Conservation (phyloP, 2,113 vertebrate species). For the Azemiops feae region DNA sequence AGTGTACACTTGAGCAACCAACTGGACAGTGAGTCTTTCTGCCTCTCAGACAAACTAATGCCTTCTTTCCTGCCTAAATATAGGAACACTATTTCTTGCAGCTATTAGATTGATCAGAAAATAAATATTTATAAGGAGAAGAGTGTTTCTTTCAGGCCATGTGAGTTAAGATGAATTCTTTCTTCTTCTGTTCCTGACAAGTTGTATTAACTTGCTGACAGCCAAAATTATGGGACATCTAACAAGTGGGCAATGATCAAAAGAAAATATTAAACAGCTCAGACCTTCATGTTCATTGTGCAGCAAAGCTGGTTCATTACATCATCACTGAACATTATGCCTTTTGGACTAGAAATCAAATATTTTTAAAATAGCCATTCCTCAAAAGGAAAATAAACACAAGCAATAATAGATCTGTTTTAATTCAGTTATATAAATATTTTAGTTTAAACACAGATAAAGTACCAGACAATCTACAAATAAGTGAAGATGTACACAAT, state of each 20-base stretch:
- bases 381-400: neutral
- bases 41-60: neutral
- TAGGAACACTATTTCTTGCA: neutral
- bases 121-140: slow-evolving; percentile 30
- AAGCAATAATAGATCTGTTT: neutral
- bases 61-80: neutral
- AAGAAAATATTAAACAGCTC: slow-evolving; percentile 11
- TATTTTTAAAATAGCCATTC: neutral
- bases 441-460: neutral
- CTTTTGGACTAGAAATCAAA: neutral
- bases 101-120: slow-evolving; percentile 10
- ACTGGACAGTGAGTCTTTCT: neutral
- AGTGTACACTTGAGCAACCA: neutral
- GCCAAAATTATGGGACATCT: slow-evolving; percentile 7
- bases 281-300: neutral
- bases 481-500: neutral
- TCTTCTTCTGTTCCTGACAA: slow-evolving; percentile 12
- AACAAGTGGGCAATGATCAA: neutral
- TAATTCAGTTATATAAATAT: neutral
- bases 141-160: neutral
- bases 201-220: slow-evolving; percentile 14
- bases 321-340: neutral
- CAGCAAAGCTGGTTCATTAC: neutral
- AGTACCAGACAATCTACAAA: neutral
- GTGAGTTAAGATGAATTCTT: neutral